Percentiles rank a stretch among this genome's conserved stretches.
These are phyloP conservation scores for Triplophysa tibetana DNA, from an alignment of 2,113 vertebrate species.

Conservation along the genomic window DNA sequence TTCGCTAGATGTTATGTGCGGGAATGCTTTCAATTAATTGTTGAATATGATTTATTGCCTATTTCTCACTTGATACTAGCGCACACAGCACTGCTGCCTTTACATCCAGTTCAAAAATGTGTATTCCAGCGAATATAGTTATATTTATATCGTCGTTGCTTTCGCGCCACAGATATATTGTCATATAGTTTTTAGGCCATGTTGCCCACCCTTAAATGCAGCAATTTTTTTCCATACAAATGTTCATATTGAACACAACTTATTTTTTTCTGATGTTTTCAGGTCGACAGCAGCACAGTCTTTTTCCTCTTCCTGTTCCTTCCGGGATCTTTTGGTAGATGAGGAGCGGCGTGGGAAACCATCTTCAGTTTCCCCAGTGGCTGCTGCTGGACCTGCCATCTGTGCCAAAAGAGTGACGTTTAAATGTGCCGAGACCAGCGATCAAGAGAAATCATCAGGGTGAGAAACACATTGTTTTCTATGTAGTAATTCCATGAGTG, in stretches of 20 bases:
- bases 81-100: too few relatives aligned
- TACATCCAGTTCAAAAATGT: too few relatives aligned
- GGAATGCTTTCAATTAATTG: too few relatives aligned
- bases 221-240: neutral
- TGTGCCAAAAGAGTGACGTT: conserved; percentile 76
- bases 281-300: conserved; percentile 82
- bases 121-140: too few relatives aligned
- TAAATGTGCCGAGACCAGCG: conserved; percentile 75
- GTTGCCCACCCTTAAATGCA: too few relatives aligned
- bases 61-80: too few relatives aligned
- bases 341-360: conserved; percentile 75
- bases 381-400: conserved; percentile 55
- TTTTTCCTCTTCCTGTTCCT: conserved; percentile 78
- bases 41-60: too few relatives aligned
- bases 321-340: conserved; percentile 83
- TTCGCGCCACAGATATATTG: too few relatives aligned
- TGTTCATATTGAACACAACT: too few relatives aligned
- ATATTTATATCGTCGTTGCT: too few relatives aligned
- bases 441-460: conserved; percentile 70
- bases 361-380: conserved; percentile 60
- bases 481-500: neutral
- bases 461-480: conserved; percentile 51
- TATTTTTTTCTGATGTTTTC: conserved; percentile 6
- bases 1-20: too few relatives aligned
- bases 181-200: too few relatives aligned